These are phyloP conservation scores for Popillia japonica DNA, from an alignment of 1,140 invertebrate species.

Conservation along the genomic window DNA sequence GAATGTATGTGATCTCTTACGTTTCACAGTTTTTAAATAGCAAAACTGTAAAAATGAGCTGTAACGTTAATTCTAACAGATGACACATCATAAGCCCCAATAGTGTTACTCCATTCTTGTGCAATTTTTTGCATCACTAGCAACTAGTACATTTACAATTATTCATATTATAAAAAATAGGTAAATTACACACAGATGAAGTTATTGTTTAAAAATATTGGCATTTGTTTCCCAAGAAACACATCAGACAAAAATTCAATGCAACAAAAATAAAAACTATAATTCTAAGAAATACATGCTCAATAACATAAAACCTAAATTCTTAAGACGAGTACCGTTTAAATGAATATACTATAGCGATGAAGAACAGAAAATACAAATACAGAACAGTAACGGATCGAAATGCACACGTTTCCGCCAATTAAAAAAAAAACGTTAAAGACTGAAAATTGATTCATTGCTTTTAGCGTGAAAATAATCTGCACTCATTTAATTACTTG, in stretches of 20 bases:
- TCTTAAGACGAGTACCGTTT: conserved; percentile 13
- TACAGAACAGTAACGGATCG: not conserved
- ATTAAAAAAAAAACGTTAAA: not conserved
- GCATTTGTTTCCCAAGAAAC: conserved; percentile 14
- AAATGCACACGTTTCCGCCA: not conserved
- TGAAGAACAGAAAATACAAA: not conserved
- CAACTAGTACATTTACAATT: too few relatives aligned
- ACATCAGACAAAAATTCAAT: not conserved
- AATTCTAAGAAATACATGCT: conserved; percentile 25
- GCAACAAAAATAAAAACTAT: conserved; percentile 11
- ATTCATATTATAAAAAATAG: too few relatives aligned
- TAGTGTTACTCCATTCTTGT: too few relatives aligned
- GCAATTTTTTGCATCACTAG: too few relatives aligned
- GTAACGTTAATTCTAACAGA: too few relatives aligned
- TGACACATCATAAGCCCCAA: too few relatives aligned
- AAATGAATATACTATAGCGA: conserved; percentile 12
- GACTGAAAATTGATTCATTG: not conserved
- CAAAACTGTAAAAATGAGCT: too few relatives aligned
- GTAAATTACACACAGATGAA: too few relatives aligned
- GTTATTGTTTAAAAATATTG: not conserved
- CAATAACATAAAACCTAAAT: not conserved
- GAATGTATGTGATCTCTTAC: too few relatives aligned
- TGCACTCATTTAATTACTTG: conserved; percentile 20
- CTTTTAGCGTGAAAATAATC: conserved; percentile 11
- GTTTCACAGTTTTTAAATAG: too few relatives aligned